Base-by-base conservation (phyloP, 2,113 vertebrate species). In the Pogona vitticeps region DNA sequence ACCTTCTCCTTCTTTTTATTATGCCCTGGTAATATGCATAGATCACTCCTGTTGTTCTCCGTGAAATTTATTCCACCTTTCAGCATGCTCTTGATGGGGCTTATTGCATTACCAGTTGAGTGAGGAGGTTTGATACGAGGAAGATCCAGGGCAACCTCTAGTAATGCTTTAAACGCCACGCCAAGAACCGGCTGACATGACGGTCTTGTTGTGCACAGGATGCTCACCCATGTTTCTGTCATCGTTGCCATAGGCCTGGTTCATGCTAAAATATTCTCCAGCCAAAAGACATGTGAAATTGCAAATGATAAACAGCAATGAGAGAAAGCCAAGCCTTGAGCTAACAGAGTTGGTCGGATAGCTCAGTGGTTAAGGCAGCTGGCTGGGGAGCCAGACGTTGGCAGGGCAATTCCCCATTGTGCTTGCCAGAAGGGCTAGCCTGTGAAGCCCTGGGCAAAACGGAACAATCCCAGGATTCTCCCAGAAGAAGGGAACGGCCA, bases 21-120 rank as follows among this genome's bases (percentile, higher is more conserved):
- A 96, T 96, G 93, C 79, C 80, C 91, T 92, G 91, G 96, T 96
- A 95, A 93, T 86, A 82, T 92, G 95, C 95, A 96, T 97, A 95
- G 95, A 97, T 97, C 96, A 97, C 95, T 88, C 84, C 68, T 94
- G 95, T 97, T 96, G 96, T 96, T 97, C 95, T 93, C 95, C 56
- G 10, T 91, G 95, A 95, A 97, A 97, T 97, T 96, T 96, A 97
- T 92, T 83, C 95, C 95, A 93, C 46, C 89, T 96, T 97, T 95
- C 95, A 89, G 91, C 65, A 1, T 93, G 94, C 93, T 96, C 95
- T 96, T 95, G 95, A 96, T 95, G 93, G 95, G 94, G 94, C 95
- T 96, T 93, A 85, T 92, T 93, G 93, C 91, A 90, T 96, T 96
- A 95, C 94, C 80, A 89, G 91, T 94, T 94, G 95, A 96, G 94